Evolutionary conservation across 2,113 vertebrate species (phyloP).

Genomic region (Empidonax alnorum): DNA sequence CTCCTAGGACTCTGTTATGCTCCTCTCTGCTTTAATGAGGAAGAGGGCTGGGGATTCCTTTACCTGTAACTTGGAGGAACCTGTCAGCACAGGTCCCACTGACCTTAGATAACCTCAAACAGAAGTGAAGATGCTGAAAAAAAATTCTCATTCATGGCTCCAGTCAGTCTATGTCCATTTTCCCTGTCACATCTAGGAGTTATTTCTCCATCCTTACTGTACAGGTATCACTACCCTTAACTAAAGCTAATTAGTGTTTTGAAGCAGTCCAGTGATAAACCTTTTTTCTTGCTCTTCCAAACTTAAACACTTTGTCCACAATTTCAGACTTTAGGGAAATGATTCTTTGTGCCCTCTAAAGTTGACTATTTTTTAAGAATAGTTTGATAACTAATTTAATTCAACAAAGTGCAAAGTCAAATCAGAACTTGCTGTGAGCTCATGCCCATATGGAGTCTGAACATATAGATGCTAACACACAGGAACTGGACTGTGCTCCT

Average conservation of each 20-base stretch:
- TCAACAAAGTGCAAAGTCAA: background rate
- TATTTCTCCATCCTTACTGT: background rate
- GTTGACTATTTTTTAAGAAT: background rate
- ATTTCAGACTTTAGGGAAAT: background rate
- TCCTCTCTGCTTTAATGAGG: background rate
- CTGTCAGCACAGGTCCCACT: background rate
- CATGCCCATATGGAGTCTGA: background rate
- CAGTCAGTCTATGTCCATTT: background rate
- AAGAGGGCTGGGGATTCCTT: background rate
- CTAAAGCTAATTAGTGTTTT: background rate
- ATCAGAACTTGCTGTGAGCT: background rate
- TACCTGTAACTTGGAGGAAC: background rate
- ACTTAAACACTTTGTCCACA: background rate
- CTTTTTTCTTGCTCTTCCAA: background rate
- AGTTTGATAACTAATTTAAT: background rate
- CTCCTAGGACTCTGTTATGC: background rate
- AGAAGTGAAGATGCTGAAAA: background rate
- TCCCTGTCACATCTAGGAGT: background rate
- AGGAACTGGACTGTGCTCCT: background rate
- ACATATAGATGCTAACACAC: background rate
- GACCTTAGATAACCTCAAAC: background rate
- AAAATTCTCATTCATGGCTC: background rate
- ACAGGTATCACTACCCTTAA: background rate
- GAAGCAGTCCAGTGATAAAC: background rate
- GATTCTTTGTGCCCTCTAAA: background rate